Percentiles rank a stretch among this genome's conserved stretches.
These are phyloP conservation scores for Euproctis similis DNA, from an alignment of 2,888 invertebrate species.

Conservation along the genomic window DNA sequence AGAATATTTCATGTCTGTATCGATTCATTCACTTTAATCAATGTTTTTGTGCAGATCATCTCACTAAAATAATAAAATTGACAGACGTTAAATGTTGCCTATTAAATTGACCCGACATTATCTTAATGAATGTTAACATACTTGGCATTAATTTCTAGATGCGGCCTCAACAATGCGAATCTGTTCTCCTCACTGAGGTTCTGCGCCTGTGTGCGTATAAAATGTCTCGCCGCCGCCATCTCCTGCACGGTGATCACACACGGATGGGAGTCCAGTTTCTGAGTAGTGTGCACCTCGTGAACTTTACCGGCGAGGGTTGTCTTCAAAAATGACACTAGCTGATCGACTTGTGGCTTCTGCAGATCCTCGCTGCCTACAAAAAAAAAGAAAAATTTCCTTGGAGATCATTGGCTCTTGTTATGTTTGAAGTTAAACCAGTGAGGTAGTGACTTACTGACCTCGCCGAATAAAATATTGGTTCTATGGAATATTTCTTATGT, in stretches of 20 bases:
- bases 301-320: slow-evolving; percentile 86
- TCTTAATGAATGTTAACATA: slow-evolving; percentile 52
- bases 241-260: slow-evolving; percentile 97
- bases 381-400: too few species aligned
- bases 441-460: too few species aligned
- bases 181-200: slow-evolving; percentile 88
- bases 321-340: slow-evolving; percentile 86
- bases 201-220: slow-evolving; percentile 91
- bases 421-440: too few species aligned
- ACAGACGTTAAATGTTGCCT: too few species aligned
- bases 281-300: slow-evolving; percentile 87
- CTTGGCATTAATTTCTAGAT: slow-evolving; percentile 95
- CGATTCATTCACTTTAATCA: too few species aligned
- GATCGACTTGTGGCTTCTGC: slow-evolving; percentile 84
- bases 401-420: too few species aligned
- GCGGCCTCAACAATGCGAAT: slow-evolving; percentile 90
- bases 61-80: too few species aligned
- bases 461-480: too few species aligned
- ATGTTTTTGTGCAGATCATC: too few species aligned
- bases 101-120: too few species aligned
- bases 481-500: too few species aligned
- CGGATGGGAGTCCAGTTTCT: slow-evolving; percentile 90
- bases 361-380: slow-evolving; percentile 79
- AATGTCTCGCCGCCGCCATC: slow-evolving; percentile 97
- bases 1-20: too few species aligned